These are phyloP conservation scores for Colossoma macropomum DNA, from an alignment of 2,113 vertebrate genomes.

Conservation along the genomic window DNA sequence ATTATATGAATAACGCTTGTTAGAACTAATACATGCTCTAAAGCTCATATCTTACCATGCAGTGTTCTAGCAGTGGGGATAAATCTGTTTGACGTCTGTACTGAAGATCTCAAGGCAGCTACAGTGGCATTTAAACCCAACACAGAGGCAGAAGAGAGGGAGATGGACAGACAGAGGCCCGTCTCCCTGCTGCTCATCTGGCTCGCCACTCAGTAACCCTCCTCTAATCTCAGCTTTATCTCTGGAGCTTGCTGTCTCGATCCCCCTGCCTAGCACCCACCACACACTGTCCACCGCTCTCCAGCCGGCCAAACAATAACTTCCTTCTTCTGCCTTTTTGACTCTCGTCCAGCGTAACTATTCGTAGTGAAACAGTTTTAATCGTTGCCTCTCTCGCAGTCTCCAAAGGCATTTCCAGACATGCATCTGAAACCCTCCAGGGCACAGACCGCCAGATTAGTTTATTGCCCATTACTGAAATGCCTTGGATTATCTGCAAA, in stretches of 20 bases:
- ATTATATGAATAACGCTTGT: no score
- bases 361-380: constrained; percentile 31
- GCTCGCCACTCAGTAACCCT: neutral
- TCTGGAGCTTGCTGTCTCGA: constrained; percentile 2
- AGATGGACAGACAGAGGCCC: neutral
- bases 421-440: neutral
- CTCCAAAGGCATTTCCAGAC: constrained; percentile 35
- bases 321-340: constrained; percentile 30
- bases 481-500: constrained; percentile 38
- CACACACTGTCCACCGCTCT: neutral
- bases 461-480: constrained; percentile 2
- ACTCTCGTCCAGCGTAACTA: constrained; percentile 16
- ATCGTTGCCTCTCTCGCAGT: constrained; percentile 14
- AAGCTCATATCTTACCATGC: no score
- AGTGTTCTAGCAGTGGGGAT: neutral
- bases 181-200: constrained; percentile 29
- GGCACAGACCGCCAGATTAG: neutral
- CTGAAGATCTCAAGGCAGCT: neutral
- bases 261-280: constrained; percentile 3
- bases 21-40: no score
- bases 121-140: neutral
- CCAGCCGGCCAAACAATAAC: constrained; percentile 41
- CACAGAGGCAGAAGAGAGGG: neutral
- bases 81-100: neutral
- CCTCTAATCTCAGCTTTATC: constrained; percentile 25